Evolutionary conservation across 2,797 vertebrate genomes (phyloP), one percentile per base, ranked within the genome.

Genomic region (Syngnathus rostellatus): DNA sequence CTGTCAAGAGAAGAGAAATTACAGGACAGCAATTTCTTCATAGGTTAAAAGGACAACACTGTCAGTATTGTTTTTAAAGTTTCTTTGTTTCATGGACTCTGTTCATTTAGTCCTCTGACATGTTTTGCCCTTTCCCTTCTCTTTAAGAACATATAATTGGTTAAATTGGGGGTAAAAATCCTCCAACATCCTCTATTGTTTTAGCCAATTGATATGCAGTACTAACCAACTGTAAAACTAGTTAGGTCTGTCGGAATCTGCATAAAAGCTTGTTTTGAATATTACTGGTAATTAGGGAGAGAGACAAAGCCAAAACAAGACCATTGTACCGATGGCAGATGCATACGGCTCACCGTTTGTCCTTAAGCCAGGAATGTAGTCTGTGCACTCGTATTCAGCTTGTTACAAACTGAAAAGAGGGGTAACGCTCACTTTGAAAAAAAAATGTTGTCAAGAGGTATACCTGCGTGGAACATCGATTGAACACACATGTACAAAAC

Each of bases 301-400:
- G 54, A 78, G 68, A 72, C 65, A 39, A 61, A 64, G 64, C 50
- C 62, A 72, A 80, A 81, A 80, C 62, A 73, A 68, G 55, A 51
- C 68, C 45, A 72, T 59, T 83, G 77, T 79, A 50, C 41, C 61
- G 61, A 68, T 62, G 63, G 68, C 23, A 41, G 65, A 71, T 69
- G 72, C 67, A 75, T 74, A 77, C 71, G 76, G 74, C 63, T 71
- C 54, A n/a, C 12, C 59, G 64, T 64, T 67, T 75, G 60, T 67
- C 37, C 64, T 68, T 58, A 63, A 72, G 67, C 51, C 69, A 38
- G 68, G 74, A 85, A 81, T 80, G 70, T 50, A 65, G 66, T 67
- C 75, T 67, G 40, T 68, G 66, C 72, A 73, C 77, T 78, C 69
- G 74, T 67, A 75, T 77, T 76, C 19, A 72, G 68, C 66, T 53